Evolutionary conservation across 2,888 invertebrate species (phyloP).

Genomic region (Microctonus hyperodae): DNA sequence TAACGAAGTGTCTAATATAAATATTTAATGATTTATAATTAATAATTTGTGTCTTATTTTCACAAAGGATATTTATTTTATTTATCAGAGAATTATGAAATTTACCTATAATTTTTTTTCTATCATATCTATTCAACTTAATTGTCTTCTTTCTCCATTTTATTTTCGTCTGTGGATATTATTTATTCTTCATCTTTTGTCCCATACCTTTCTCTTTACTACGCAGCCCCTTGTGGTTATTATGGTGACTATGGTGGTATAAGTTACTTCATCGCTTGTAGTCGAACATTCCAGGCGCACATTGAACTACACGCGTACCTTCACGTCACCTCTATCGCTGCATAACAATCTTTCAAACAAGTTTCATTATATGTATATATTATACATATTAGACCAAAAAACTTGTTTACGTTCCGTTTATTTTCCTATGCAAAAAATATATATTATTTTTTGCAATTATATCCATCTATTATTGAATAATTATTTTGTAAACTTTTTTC

Average conservation of each 20-base stretch:
- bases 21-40: no score
- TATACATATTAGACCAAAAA: background rate
- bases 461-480: background rate
- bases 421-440: background rate
- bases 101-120: constrained; percentile 17
- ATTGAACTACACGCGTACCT: constrained; percentile 53
- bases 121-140: background rate
- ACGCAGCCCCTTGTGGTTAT: constrained; percentile 5
- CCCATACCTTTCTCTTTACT: constrained; percentile 14
- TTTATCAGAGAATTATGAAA: no score
- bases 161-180: background rate
- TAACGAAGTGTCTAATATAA: no score
- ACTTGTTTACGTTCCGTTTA: background rate
- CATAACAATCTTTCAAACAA: constrained; percentile 20
- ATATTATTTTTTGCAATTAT: background rate
- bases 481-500: background rate
- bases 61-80: no score
- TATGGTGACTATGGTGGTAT: no score
- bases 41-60: no score
- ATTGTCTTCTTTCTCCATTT: constrained; percentile 4
- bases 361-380: background rate
- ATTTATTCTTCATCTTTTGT: background rate
- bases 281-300: constrained; percentile 55
- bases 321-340: constrained; percentile 25
- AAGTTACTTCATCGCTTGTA: constrained; percentile 49